Evolutionary conservation across 2,113 vertebrate genomes (phyloP).

Genomic region (Benitochromis conjunctus): DNA sequence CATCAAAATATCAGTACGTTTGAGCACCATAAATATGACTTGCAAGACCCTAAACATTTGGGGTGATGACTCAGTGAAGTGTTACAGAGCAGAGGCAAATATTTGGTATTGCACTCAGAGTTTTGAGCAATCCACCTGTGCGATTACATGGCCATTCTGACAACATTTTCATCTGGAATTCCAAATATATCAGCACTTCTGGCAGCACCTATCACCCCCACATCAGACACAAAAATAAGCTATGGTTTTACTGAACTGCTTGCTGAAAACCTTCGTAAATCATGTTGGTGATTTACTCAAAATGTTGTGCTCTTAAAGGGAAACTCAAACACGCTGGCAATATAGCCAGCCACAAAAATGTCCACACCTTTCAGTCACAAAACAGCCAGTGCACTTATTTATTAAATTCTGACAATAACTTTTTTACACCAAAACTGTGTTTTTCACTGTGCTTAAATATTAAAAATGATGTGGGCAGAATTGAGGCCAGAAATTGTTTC

Average conservation of each 20-base stretch:
- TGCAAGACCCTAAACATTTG: neutral
- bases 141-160: neutral
- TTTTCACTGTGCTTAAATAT: neutral
- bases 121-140: neutral
- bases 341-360: neutral
- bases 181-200: neutral
- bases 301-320: neutral
- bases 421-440: neutral
- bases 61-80: neutral
- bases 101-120: neutral
- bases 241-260: neutral
- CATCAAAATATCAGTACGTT: neutral
- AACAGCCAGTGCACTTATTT: neutral
- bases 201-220: neutral
- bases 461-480: neutral
- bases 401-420: neutral
- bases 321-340: neutral
- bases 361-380: neutral
- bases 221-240: neutral
- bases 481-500: neutral
- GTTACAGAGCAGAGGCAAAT: neutral
- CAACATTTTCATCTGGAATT: neutral
- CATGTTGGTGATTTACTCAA: neutral
- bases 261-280: neutral
- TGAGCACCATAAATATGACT: neutral